Evolutionary conservation across 2,113 vertebrate species (phyloP), one percentile per base, ranked within the genome.

Genomic region (Micronycteris hirsuta): DNA sequence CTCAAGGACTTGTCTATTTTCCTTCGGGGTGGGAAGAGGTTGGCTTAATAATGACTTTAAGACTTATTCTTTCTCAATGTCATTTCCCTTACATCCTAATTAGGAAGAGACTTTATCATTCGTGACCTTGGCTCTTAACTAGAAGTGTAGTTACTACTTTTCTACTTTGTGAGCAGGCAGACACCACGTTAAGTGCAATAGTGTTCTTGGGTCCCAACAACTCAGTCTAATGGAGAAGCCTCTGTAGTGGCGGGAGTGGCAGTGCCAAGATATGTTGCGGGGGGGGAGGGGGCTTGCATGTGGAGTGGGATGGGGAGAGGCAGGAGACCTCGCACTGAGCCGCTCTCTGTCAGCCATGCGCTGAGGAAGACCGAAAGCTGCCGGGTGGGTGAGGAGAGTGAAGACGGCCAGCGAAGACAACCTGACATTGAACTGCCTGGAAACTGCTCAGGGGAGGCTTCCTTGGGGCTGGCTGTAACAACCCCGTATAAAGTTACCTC

Each of bases 111-210:
- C 14, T 86, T 71, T 70, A 70, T 70, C 43, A 20, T 56, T 22
- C 54, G 45, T 96, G 84, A 38, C 68, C 41, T 93, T 67, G 67
- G 73, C 58, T 76, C 24, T 54, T 92, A 33, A 67, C 91, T 54
- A 58, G 52, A 95, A 71, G 67, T 41, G 19, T 38, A 81, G 67
- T 67, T 92, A 22, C 83, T 58, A 11, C 38, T 90, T 93, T 67
- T 52, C 28, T 70, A 5, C 49, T 14, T 52, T 1, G 7, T 68
- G 38, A 94, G 43, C 65, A 78, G 61, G 36, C 43, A 52, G 49
- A 13, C 49, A 20, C 68, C 49, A 28, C 24, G 15, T 43, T n/a
- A 33, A 20, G 24, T 2, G 1, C 77, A 47, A 0, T 24, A 20
- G 38, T 47, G 43, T 74, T 67, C 36, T 86, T 89, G 56, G 95